phyloP scores from a whole-genome alignment of 2,113 vertebrate species.

The Dromas ardeola region DNA sequence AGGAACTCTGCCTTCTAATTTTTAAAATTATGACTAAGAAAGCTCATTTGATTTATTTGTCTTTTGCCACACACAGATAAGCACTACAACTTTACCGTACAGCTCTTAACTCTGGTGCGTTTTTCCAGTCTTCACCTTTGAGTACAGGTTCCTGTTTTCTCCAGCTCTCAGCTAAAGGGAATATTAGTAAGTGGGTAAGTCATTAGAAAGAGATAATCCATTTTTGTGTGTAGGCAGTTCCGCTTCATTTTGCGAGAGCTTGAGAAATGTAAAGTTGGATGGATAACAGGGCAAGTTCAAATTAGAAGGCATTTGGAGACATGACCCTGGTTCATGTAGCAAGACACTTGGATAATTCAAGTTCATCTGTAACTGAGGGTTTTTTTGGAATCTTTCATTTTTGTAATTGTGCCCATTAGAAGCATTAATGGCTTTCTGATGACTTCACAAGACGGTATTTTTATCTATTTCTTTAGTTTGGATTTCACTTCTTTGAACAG shows the following conservation, averaged over 20 bases:
- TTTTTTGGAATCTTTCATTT: background rate
- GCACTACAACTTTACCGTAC: background rate
- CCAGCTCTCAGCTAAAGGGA: background rate
- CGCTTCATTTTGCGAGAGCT: background rate
- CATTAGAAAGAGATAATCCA: background rate
- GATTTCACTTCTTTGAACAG: background rate
- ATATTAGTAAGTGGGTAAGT: slow-evolving; percentile 44
- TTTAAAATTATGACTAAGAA: slow-evolving; percentile 48
- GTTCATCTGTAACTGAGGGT: background rate
- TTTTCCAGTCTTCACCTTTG: background rate
- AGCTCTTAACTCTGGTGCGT: background rate
- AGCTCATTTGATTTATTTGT: slow-evolving; percentile 41
- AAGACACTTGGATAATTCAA: background rate
- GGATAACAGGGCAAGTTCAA: background rate
- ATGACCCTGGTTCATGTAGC: background rate
- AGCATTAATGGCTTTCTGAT: slow-evolving; percentile 2
- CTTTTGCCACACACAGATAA: slow-evolving; percentile 33
- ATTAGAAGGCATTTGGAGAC: background rate
- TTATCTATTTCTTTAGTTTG: background rate
- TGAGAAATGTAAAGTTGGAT: background rate
- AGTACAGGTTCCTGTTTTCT: background rate
- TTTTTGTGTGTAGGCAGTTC: background rate
- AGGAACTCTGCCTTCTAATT: background rate
- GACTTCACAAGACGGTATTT: background rate
- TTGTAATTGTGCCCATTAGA: slow-evolving; percentile 13